These are phyloP conservation scores for Phalacrocorax aristotelis DNA, from an alignment of 2,113 vertebrate species.

Conservation along the genomic window DNA sequence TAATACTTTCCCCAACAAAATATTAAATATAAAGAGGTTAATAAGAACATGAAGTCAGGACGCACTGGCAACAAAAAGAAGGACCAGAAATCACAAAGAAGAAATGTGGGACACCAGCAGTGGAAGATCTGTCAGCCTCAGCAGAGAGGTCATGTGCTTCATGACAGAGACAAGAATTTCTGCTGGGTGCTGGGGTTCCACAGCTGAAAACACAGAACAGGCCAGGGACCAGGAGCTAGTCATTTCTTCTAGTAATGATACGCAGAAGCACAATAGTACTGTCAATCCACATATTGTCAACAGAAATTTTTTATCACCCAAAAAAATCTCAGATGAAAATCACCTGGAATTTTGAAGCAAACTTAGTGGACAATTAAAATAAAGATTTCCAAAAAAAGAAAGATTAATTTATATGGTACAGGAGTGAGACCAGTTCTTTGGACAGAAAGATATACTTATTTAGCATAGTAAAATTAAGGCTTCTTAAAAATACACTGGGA, in stretches of 20 bases:
- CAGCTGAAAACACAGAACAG: background rate
- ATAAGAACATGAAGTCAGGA: background rate
- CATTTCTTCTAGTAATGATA: background rate
- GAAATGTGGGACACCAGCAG: background rate
- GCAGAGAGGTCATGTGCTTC: background rate
- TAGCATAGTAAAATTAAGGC: background rate
- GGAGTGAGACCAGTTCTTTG: background rate
- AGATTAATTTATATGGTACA: background rate
- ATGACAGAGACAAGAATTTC: background rate
- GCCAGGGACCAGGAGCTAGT: background rate
- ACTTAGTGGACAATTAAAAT: background rate
- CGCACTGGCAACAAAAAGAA: background rate
- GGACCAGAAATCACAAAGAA: background rate
- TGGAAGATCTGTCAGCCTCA: background rate
- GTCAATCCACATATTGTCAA: background rate
- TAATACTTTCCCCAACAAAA: background rate
- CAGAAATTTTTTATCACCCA: background rate
- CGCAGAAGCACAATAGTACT: background rate
- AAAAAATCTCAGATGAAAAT: background rate
- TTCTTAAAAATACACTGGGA: background rate
- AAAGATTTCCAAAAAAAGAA: background rate
- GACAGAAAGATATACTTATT: background rate
- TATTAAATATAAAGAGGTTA: background rate
- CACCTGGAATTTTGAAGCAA: background rate
- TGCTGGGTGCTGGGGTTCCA: background rate